Conservation (phyloP, 2,113 vertebrate species). For the Actenoides hombroni region DNA sequence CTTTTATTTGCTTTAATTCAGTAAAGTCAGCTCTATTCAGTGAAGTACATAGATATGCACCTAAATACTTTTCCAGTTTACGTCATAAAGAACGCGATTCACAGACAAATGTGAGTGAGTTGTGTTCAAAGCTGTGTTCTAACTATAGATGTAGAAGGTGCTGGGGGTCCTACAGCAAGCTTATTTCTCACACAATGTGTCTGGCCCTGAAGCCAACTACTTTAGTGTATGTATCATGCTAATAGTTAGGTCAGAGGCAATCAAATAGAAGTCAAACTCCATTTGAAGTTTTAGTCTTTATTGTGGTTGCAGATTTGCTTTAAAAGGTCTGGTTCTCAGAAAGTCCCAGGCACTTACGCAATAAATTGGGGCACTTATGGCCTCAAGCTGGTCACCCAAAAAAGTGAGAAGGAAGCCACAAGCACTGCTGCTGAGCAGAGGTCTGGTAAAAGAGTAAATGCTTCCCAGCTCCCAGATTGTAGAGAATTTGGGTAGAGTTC, state of each 20-base stretch:
- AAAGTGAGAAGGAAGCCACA: not conserved
- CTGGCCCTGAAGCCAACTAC: not conserved
- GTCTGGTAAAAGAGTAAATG: not conserved
- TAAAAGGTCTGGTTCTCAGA: not conserved
- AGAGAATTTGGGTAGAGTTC: not conserved
- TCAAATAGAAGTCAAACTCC: not conserved
- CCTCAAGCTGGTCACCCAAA: not conserved
- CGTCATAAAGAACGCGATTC: not conserved
- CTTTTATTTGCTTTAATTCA: not conserved
- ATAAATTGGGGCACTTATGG: not conserved
- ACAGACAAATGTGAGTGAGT: not conserved
- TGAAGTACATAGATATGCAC: not conserved
- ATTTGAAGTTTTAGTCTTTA: not conserved
- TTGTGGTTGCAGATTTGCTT: not conserved
- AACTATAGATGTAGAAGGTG: accelerated
- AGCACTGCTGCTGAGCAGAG: not conserved
- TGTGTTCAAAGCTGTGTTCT: not conserved
- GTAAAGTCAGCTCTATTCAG: not conserved
- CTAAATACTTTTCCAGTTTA: not conserved
- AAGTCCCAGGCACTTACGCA: not conserved
- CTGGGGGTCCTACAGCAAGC: not conserved
- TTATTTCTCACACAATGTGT: not conserved
- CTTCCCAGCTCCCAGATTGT: not conserved
- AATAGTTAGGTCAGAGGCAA: not conserved
- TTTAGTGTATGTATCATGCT: not conserved